A percentile compares a stretch with the other conserved stretches of the same genome.
These are phyloP conservation scores for Hedya salicella DNA, from an alignment of 2,888 invertebrate genomes.

Conservation along the genomic window DNA sequence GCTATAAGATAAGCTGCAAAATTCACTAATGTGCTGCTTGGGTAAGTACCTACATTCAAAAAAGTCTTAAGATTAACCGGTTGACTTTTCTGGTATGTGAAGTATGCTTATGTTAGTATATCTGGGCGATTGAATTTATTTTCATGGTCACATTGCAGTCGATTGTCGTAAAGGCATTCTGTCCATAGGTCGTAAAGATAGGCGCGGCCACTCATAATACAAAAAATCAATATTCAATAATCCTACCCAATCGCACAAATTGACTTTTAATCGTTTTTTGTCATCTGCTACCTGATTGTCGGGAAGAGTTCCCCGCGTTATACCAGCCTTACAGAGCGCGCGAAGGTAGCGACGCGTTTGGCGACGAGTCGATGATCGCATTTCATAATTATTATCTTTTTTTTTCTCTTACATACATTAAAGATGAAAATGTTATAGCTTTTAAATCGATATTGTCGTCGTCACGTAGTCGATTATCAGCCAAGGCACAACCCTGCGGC, in stretches of 20 bases:
- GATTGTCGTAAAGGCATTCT: neutral
- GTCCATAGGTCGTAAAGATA: neutral
- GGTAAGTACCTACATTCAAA: no score
- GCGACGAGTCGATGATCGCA: constrained; percentile 61
- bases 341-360: constrained; percentile 69
- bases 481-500: constrained; percentile 13
- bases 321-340: constrained; percentile 45
- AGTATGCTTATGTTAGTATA: no score
- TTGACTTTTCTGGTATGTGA: no score
- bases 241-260: neutral
- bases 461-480: constrained; percentile 21
- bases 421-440: constrained; percentile 25
- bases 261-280: constrained; percentile 9
- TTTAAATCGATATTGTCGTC: constrained; percentile 19
- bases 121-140: neutral
- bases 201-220: constrained; percentile 2
- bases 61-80: no score
- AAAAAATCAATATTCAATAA: constrained; percentile 16
- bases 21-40: no score
- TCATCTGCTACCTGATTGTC: neutral
- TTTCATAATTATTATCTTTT: constrained; percentile 50
- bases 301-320: constrained; percentile 46
- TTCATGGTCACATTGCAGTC: neutral
- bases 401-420: constrained; percentile 37
- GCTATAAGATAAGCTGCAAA: no score